Percentiles rank a stretch among this genome's conserved stretches.
Conservation (phyloP, 2,113 vertebrate genomes). For the Tragelaphus imberbis region DNA sequence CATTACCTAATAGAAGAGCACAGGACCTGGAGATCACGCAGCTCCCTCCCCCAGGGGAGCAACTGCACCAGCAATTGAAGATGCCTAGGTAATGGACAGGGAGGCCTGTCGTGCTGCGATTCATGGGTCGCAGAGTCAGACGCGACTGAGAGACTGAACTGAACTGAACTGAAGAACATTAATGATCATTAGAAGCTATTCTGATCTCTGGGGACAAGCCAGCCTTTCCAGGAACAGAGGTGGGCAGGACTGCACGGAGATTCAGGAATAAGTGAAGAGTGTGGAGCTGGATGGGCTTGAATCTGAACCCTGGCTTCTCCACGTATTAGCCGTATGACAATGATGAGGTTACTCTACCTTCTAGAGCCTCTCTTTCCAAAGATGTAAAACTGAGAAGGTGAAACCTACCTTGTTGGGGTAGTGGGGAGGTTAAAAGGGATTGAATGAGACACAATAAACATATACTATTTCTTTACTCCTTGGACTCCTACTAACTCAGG, state of each 20-base stretch:
- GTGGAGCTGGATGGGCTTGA: not conserved
- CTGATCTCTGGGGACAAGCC: not conserved
- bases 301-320: not conserved
- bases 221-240: not conserved
- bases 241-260: not conserved
- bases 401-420: not conserved
- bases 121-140: too few relatives aligned
- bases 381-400: not conserved
- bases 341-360: not conserved
- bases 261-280: not conserved
- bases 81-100: not conserved
- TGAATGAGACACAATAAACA: not conserved
- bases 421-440: not conserved
- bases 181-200: not conserved
- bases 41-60: not conserved
- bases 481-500: not conserved
- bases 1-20: constrained; percentile 24
- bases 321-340: not conserved
- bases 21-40: not conserved
- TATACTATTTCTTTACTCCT: not conserved
- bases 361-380: not conserved
- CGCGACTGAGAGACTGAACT: too few relatives aligned
- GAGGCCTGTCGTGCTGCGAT: too few relatives aligned
- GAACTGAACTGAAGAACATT: not conserved
- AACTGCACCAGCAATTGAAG: not conserved